Evolutionary conservation across 1,140 invertebrate species (phyloP), one percentile per base, ranked within the genome.

Genomic region (Lanistes nyassanus): DNA sequence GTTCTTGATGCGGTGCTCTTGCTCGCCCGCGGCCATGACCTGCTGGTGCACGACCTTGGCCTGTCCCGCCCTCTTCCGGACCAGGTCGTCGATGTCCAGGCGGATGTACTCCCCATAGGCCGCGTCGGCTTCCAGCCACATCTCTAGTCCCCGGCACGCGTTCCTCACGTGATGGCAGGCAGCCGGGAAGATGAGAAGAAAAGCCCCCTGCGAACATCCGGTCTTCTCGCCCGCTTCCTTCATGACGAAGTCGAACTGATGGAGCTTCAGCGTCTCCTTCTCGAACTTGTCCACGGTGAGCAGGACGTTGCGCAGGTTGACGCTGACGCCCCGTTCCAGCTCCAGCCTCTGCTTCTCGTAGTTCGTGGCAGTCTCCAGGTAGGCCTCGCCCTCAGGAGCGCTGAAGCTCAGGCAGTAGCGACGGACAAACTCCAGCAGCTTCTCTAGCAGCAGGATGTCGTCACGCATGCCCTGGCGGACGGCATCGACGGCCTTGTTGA

Each of bases 351-450:
- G 80, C 64, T 78, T 77, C 65, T 85, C 83, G 73, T 85, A 85
- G 74, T 83, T 80, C 21, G 76, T 77, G 13, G 81, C 80, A 2
- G 82, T 82, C 68, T 85, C 84, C 66, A 84, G 62, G 72, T 83
- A 83, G 0, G 36, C 11, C 62, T 83, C 81, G 0, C 81, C 80
- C 36, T 80, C 77, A 1, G 64, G 19, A 23, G 39, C 21, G 51
- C 77, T 80, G 68, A 83, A 85, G 74, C 82, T 85, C 42, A 75
- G 69, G 62, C 79, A 81, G 76, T 85, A 85, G 62, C 80, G 83
- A 13, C 62, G 31, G 78, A 83, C 76, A 70, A 79, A 84, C 39
- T 78, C 79, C 39, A 56, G 42, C 16, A 84, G 69, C 36, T 68
- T 70, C 73, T 81, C 68, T 13, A 82, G 53, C 1, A 77, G 74